phyloP scores from a whole-genome alignment of 2,888 invertebrate species.

The Creontiades dilutus region DNA sequence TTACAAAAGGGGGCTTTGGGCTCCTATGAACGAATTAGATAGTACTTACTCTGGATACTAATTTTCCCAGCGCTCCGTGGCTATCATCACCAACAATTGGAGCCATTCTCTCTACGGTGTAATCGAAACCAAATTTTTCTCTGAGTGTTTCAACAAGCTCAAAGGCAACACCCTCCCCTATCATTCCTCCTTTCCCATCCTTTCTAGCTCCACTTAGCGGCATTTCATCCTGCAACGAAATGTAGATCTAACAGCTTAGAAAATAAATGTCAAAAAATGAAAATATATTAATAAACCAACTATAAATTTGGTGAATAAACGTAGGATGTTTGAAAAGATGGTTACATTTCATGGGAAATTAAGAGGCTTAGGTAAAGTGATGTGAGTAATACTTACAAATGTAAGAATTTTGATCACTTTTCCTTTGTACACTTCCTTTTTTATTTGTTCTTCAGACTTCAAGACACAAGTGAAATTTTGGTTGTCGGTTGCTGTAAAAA shows the following conservation, averaged over 20 bases:
- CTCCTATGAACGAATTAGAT: not conserved
- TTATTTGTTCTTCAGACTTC: constrained; percentile 61
- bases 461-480: constrained; percentile 53
- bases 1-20: too few relatives aligned
- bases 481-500: constrained; percentile 38
- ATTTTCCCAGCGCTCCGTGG: constrained; percentile 83
- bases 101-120: constrained; percentile 81
- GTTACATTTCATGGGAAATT: too few relatives aligned
- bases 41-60: constrained; percentile 81
- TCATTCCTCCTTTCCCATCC: constrained; percentile 78
- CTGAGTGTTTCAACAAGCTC: constrained; percentile 84
- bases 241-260: too few relatives aligned
- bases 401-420: constrained; percentile 58
- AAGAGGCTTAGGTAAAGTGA: too few relatives aligned
- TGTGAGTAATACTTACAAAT: constrained; percentile 52
- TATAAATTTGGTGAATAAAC: too few relatives aligned
- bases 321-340: too few relatives aligned
- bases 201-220: constrained; percentile 78
- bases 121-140: constrained; percentile 86
- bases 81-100: constrained; percentile 80
- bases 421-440: constrained; percentile 47
- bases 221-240: constrained; percentile 75
- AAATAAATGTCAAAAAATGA: too few relatives aligned
- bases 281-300: too few relatives aligned
- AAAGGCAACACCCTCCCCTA: constrained; percentile 88